These are phyloP conservation scores for Cataglyphis rosenhaueri DNA, from an alignment of 2,888 invertebrate genomes.

Conservation along the genomic window DNA sequence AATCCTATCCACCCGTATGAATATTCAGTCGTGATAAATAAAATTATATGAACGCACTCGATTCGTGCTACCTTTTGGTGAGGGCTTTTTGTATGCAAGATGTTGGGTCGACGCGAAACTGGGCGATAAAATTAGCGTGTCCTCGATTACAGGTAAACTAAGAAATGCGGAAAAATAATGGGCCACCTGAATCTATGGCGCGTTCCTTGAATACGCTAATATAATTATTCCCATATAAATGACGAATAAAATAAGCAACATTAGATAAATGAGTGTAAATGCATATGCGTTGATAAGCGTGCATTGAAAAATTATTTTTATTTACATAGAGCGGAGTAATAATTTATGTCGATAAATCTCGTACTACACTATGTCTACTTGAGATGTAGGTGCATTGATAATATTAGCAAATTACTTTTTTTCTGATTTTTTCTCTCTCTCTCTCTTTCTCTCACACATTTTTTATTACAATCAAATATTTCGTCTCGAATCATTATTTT, in stretches of 20 bases:
- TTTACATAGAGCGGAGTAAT: constrained; percentile 21
- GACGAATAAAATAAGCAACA: not conserved
- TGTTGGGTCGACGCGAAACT: constrained; percentile 5
- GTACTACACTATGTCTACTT: not conserved
- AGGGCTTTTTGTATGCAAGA: constrained; percentile 33
- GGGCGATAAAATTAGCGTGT: constrained; percentile 50
- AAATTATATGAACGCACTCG: constrained; percentile 68
- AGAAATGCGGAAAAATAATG: constrained; percentile 37
- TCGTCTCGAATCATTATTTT: not conserved
- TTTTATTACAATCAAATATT: constrained; percentile 3
- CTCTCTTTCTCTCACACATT: not conserved
- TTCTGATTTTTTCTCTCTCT: no score
- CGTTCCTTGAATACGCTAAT: not conserved
- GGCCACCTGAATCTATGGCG: not conserved
- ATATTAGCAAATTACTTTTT: not conserved
- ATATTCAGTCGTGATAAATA: constrained; percentile 78
- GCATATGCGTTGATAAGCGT: not conserved
- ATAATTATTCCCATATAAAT: not conserved
- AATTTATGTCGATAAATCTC: not conserved
- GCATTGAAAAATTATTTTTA: not conserved
- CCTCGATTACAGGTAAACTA: constrained; percentile 36
- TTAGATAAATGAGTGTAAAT: not conserved
- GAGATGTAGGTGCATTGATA: not conserved
- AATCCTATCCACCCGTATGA: constrained; percentile 75
- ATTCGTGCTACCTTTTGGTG: constrained; percentile 17